Conservation (phyloP, 37 sponge, comb jelly and placozoan species). For the Ephydatia muelleri region DNA sequence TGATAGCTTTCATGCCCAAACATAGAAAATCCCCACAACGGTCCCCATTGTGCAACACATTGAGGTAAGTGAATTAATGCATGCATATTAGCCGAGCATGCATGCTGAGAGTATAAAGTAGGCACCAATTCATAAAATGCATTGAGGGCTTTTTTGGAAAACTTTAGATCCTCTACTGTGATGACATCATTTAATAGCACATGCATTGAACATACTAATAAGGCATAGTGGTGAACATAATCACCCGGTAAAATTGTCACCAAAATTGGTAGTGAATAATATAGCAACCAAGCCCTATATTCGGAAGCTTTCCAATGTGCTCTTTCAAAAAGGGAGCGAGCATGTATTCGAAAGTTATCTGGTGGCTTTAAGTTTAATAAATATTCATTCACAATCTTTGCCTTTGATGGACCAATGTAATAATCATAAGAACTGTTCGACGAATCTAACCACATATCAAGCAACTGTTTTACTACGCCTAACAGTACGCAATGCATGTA, state of each 20-base stretch:
- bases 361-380: slow-evolving; percentile 9
- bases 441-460: neutral
- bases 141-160: neutral
- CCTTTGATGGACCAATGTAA: neutral
- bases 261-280: slow-evolving; percentile 7
- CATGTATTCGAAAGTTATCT: slow-evolving; percentile 11
- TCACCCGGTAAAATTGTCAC: neutral
- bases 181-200: neutral
- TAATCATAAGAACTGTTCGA: neutral
- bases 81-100: neutral
- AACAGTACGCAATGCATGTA: neutral
- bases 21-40: neutral
- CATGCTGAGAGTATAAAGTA: neutral
- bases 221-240: slow-evolving; percentile 14
- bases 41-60: neutral
- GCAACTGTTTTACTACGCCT: neutral
- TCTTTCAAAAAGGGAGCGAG: neutral
- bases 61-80: neutral
- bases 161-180: neutral
- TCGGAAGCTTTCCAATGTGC: slow-evolving; percentile 21
- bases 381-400: neutral
- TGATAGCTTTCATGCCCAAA: neutral
- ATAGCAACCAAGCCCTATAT: slow-evolving; percentile 13
- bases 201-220: slow-evolving; percentile 16
- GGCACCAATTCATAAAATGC: neutral